A percentile compares a stretch with the other conserved stretches of the same genome.
Conservation (phyloP, 2,888 invertebrate species). For the Drosophila cognata region DNA sequence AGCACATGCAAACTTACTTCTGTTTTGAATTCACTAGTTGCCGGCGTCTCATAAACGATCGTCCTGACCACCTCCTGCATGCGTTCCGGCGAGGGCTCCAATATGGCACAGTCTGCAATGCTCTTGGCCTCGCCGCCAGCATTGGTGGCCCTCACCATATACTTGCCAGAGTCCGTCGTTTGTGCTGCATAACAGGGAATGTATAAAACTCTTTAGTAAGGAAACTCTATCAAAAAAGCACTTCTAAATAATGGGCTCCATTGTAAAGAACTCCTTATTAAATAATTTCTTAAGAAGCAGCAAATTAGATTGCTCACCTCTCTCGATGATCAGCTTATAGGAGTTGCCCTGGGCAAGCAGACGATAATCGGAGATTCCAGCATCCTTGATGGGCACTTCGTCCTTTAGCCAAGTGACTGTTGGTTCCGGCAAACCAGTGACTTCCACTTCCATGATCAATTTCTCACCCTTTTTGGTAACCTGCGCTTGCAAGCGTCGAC, state of each 20-base stretch:
- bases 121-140: conserved; percentile 93
- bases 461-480: conserved; percentile 90
- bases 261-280: not conserved
- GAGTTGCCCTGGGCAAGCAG: conserved; percentile 89
- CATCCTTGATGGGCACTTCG: conserved; percentile 87
- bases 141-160: conserved; percentile 90
- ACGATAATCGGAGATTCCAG: conserved; percentile 86
- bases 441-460: conserved; percentile 90
- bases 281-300: not conserved
- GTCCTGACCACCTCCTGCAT: conserved; percentile 89
- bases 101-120: conserved; percentile 91
- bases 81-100: conserved; percentile 89
- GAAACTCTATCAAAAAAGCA: not conserved
- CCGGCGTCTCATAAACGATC: conserved; percentile 86
- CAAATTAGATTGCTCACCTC: conserved; percentile 86
- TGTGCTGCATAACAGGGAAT: conserved; percentile 85
- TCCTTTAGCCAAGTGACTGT: conserved; percentile 91
- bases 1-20: conserved; percentile 85
- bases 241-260: not conserved
- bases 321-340: conserved; percentile 89
- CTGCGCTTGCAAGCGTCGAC: conserved; percentile 91
- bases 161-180: conserved; percentile 90
- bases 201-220: not conserved
- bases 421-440: conserved; percentile 92
- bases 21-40: conserved; percentile 78